These are phyloP conservation scores for Acrocephalus scirpaceus DNA, from an alignment of 2,797 vertebrate genomes.

Conservation along the genomic window DNA sequence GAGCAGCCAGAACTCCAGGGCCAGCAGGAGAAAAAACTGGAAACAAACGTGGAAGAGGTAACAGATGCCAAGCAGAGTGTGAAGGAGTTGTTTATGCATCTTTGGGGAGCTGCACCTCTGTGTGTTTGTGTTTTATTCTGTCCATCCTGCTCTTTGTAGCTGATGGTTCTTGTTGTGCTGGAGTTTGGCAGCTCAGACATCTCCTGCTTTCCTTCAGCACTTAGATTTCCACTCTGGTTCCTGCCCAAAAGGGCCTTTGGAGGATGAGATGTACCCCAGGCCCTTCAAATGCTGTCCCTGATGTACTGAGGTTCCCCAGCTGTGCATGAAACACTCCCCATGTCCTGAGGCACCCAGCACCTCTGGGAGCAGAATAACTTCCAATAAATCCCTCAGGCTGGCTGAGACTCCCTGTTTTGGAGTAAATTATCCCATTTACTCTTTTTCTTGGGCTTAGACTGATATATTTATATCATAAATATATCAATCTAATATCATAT, in stretches of 20 bases:
- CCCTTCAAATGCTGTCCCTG: neutral
- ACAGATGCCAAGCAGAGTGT: neutral
- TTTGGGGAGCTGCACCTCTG: neutral
- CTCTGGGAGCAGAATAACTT: neutral
- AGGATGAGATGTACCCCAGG: neutral
- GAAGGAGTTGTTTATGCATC: neutral
- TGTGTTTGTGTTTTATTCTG: neutral
- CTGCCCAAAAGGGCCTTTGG: neutral
- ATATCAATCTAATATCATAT: neutral
- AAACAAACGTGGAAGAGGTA: conserved; percentile 77
- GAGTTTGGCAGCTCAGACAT: neutral
- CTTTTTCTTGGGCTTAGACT: neutral
- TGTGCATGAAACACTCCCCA: neutral
- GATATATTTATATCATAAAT: neutral
- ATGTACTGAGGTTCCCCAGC: neutral
- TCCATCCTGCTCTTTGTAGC: neutral
- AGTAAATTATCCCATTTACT: neutral
- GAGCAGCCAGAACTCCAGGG: conserved; percentile 83
- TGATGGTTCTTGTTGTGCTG: neutral
- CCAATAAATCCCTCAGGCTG: neutral
- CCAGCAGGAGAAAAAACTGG: conserved; percentile 61
- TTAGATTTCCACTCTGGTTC: neutral
- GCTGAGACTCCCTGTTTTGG: neutral
- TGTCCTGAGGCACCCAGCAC: neutral
- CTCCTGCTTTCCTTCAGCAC: neutral